phyloP scores from a whole-genome alignment of 2,797 vertebrate species.

The Sparidentex hasta region DNA sequence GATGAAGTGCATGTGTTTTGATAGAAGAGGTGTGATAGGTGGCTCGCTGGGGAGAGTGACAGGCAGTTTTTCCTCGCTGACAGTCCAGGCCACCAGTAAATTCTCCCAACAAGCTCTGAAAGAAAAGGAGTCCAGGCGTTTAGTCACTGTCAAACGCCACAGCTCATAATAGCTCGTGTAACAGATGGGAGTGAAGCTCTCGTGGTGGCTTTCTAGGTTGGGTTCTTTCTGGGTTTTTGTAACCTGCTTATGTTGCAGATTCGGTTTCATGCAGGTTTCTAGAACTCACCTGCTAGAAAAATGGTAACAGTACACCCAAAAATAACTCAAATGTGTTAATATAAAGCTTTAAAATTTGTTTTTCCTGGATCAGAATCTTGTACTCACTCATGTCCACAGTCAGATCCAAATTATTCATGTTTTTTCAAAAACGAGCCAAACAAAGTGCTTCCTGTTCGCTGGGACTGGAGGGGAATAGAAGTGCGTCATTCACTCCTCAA shows the following conservation, averaged over 20 bases:
- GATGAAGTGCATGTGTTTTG: conserved; percentile 25
- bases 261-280: conserved; percentile 30
- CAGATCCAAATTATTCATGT: not conserved
- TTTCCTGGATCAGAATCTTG: not conserved
- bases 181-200: conserved; percentile 40
- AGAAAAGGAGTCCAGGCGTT: conserved; percentile 56
- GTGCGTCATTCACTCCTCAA: not conserved
- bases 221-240: conserved; percentile 35
- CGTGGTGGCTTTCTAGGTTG: conserved; percentile 40
- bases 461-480: not conserved
- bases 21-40: conserved; percentile 19
- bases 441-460: not conserved
- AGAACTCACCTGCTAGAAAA: conserved; percentile 29
- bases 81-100: conserved; percentile 46
- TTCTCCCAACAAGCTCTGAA: conserved; percentile 40
- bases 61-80: conserved; percentile 45
- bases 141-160: conserved; percentile 46
- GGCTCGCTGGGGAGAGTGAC: conserved; percentile 50
- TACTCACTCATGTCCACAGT: not conserved
- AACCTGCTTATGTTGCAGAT: conserved; percentile 39
- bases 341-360: not conserved
- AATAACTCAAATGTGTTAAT: not conserved
- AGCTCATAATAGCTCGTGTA: conserved; percentile 41
- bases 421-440: not conserved
- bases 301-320: not conserved